Base-by-base conservation (phyloP, 2,797 vertebrate species). In the Cirrhinus mrigala region DNA sequence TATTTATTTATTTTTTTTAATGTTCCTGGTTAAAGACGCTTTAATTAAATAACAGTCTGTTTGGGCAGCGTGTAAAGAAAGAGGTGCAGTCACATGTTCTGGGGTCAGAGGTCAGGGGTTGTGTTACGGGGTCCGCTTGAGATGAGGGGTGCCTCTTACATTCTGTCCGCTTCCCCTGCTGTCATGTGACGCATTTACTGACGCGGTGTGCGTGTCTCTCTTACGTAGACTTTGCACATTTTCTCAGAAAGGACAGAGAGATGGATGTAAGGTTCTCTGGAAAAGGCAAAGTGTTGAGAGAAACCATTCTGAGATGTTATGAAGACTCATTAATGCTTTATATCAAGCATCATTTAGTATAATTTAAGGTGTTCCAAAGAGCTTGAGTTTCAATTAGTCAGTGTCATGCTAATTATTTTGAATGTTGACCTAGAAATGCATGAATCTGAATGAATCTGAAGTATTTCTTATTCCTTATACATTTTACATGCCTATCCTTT, bases 41-140 rank as follows among this genome's bases (percentile, higher is more conserved):
- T 75, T 14, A 78, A 16, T 58, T 18, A 18, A 27, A 24, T 40
- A 64, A 76, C 6, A 29, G 20, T 62, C 20, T 75, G 81, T 75
- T 83, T 66, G 46, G 46, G 46, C 37, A 20, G 68, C 22, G 7
- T 54, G 58, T 66, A 52, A 84, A 56, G 33, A 68, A 79, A 78
- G 54, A 76, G 15, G 56, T 69, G 69, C 10, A 15, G 37, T 73
- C 75, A 69, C 66, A 37, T 29, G 46, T 40, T 29, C 48, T 40
- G 44, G 56, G 76, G 76, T 78, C 37, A 62, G 37, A 62, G 56
- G 37, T 79, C 56, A 79, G 24, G 81, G 75, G 69, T 84, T 69
- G 27, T 52, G 70, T 87, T 84, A 48, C 71, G 15, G 40, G 54
- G 66, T 22, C 11, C 29, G 12, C 44, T 64, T 33, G n/a, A 52